Evolutionary conservation across 2,797 vertebrate species (phyloP).

Genomic region (Eurystomus glaucurus): DNA sequence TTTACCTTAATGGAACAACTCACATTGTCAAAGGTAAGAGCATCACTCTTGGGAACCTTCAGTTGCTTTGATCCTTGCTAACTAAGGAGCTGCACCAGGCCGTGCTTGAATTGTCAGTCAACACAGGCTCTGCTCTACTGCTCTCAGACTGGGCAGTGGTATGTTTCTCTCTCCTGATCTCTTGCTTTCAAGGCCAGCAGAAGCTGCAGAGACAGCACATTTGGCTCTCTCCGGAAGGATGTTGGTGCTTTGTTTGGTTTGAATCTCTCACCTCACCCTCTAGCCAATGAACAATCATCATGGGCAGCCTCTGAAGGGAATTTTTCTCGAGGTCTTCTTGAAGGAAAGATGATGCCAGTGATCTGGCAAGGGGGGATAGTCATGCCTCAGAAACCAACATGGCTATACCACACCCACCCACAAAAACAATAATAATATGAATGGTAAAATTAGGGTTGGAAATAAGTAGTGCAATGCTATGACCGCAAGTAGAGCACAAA

Average conservation of each 20-base stretch:
- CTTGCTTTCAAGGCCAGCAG: slow-evolving; percentile 1
- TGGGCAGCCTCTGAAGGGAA: slow-evolving; percentile 26
- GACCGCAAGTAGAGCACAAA: neutral
- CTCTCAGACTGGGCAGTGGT: neutral
- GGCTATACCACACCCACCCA: neutral
- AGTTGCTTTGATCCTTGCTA: neutral
- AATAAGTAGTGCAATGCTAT: neutral
- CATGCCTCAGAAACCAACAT: slow-evolving; percentile 12
- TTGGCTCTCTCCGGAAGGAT: neutral
- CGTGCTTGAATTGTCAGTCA: neutral
- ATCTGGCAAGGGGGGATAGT: neutral
- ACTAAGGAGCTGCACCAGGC: neutral
- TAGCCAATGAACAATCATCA: neutral
- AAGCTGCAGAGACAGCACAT: slow-evolving; percentile 56
- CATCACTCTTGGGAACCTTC: neutral
- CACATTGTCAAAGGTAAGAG: neutral
- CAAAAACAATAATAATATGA: neutral
- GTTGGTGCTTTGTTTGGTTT: slow-evolving; percentile 32
- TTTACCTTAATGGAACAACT: neutral
- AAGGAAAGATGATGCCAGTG: slow-evolving; percentile 19
- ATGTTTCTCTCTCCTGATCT: neutral
- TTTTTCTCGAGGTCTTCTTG: slow-evolving; percentile 31
- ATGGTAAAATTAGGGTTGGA: slow-evolving; percentile 8
- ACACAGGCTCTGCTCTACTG: neutral
- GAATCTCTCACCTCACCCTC: neutral